Percentiles rank a stretch among this genome's conserved stretches.
phyloP scores from a whole-genome alignment of 2,888 invertebrate genomes.

The Gortyna flavago region DNA sequence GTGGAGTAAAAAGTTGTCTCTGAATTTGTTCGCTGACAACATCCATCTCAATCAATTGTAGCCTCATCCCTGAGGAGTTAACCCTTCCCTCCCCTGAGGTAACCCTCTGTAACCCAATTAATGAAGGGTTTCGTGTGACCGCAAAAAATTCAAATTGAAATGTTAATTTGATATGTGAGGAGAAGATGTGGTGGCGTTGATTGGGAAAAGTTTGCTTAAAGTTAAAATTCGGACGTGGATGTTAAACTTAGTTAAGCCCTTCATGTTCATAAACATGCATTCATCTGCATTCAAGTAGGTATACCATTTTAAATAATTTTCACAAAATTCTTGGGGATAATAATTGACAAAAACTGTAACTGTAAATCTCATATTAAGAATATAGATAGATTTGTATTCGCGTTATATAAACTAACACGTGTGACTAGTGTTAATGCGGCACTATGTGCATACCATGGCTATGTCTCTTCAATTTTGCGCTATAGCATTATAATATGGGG shows the following conservation, averaged over 20 bases:
- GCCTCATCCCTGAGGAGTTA: slow-evolving; percentile 83
- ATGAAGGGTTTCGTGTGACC: slow-evolving; percentile 83
- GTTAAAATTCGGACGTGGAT: not conserved
- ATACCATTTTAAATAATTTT: not conserved
- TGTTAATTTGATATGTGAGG: slow-evolving; percentile 81
- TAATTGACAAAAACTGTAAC: no score
- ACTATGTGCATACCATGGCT: not conserved
- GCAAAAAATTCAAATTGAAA: slow-evolving; percentile 87
- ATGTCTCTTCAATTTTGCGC: not conserved
- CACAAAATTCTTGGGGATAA: no score
- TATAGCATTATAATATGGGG: not conserved
- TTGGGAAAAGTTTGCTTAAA: slow-evolving; percentile 37
- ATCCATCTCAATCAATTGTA: slow-evolving; percentile 89
- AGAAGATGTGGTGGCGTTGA: slow-evolving; percentile 54
- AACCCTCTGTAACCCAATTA: slow-evolving; percentile 88
- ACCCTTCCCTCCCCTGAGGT: slow-evolving; percentile 85
- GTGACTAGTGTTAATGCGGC: not conserved
- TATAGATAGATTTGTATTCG: not conserved
- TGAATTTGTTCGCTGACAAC: slow-evolving; percentile 86
- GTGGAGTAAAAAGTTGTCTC: slow-evolving; percentile 78
- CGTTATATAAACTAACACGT: not conserved
- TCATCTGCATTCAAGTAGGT: not conserved
- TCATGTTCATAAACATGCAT: not conserved
- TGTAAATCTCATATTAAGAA: no score
- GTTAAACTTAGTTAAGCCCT: not conserved